Evolutionary conservation across 1,140 invertebrate species (phyloP), one percentile per base, ranked within the genome.

Genomic region (Lordiphosa mommai): DNA sequence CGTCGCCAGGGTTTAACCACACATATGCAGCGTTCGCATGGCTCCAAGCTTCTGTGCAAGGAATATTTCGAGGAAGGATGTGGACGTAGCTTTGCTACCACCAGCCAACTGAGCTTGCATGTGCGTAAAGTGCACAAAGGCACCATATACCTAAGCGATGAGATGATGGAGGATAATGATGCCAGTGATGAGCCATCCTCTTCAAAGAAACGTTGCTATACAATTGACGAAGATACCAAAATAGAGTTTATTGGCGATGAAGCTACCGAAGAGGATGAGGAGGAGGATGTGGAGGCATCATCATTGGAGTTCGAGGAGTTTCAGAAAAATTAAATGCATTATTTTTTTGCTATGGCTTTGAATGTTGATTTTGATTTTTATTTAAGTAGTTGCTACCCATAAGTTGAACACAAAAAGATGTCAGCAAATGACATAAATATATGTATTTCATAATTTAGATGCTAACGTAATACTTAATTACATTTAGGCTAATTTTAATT

Each of bases 391-490:
- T 58, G 59, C 71, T 82, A 82, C 47, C 38, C 63, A 60, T 60
- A 50, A 65, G 37, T 61, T 84, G 77, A 84, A 84, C 77, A 84
- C 77, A 84, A 73, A 66, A 59, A 33, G n/a, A 82, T 84, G 69
- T 79, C 79, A 59, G 55, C 53, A 70, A 74, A 74, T 70, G 56
- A 79, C 74, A 73, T 68, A 70, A 59, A 66, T 50, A 23, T 46
- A 38, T 70, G 66, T 52, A 64, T 73, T 73, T 61, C 48, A 55
- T 71, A 49, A 33, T 71, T 44, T 8, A 16, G 43, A 46, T 43
- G 12, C 20, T 33, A 43, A 4, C 5, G 23, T 27, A 27, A 29
- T 47, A 17, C n/a, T 43, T 41, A 41, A 17, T 17, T 41, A 41
- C 23, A 41, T 27, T 49, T 49, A 49, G 14, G 47, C 47, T 49